These are phyloP conservation scores for Cololabis saira DNA, from an alignment of 2,113 vertebrate species.

Conservation along the genomic window DNA sequence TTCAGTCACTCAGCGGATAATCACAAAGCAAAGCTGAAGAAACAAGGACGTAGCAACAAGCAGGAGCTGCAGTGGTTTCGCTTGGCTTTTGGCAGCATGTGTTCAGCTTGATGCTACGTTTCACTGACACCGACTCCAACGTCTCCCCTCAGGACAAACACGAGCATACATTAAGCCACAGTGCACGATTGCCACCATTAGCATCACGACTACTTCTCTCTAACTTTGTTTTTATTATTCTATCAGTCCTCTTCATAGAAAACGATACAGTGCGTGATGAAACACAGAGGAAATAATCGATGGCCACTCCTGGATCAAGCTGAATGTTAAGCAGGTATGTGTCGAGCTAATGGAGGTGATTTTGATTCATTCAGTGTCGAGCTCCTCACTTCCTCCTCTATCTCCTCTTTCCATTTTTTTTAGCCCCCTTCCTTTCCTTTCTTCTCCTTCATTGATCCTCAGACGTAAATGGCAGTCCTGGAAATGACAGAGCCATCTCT, in stretches of 20 bases:
- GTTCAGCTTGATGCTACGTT: constrained; percentile 8
- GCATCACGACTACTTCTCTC: constrained; percentile 8
- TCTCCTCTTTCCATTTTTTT: constrained; percentile 12
- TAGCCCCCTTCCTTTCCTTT: constrained; percentile 13
- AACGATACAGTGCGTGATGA: constrained; percentile 4
- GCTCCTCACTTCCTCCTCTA: constrained; percentile 22
- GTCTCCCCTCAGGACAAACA: constrained; percentile 29
- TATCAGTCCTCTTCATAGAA: constrained; percentile 25
- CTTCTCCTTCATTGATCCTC: neutral
- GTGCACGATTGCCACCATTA: constrained; percentile 12
- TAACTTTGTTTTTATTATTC: neutral
- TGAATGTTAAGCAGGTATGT: constrained; percentile 34
- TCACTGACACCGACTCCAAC: constrained; percentile 26
- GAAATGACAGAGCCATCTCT: constrained; percentile 91
- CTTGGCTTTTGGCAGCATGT: constrained; percentile 27
- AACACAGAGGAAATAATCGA: constrained; percentile 41
- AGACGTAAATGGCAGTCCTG: constrained; percentile 89
- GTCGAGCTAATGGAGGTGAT: constrained; percentile 51
- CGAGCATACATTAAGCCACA: constrained; percentile 41
- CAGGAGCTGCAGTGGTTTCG: constrained; percentile 25
- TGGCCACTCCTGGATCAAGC: constrained; percentile 20
- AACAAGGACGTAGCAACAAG: constrained; percentile 49
- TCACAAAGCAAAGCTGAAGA: constrained; percentile 66
- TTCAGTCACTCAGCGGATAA: constrained; percentile 53
- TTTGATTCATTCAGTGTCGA: constrained; percentile 12